A percentile compares a stretch with the other conserved stretches of the same genome.
Evolutionary conservation across 1,140 invertebrate genomes (phyloP).

Genomic region (Fopius arisanus): DNA sequence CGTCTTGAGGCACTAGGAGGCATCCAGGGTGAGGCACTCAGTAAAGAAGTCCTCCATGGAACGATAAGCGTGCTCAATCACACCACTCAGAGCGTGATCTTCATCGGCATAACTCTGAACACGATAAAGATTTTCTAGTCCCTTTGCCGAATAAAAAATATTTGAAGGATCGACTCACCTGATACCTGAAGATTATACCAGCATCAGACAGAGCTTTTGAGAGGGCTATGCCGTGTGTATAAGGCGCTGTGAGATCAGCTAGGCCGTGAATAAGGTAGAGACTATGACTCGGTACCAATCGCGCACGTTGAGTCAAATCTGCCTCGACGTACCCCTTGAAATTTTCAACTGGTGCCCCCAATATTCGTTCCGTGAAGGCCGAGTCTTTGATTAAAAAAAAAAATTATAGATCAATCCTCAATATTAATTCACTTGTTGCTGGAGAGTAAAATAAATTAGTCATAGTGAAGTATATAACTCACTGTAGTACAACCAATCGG

Average conservation of each 20-base stretch:
- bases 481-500: constrained; percentile 96
- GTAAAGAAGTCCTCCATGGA: constrained; percentile 87
- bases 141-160: neutral
- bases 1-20: constrained; percentile 66
- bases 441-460: neutral
- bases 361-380: constrained; percentile 91
- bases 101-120: constrained; percentile 83
- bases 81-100: constrained; percentile 78
- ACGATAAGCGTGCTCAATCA: constrained; percentile 82
- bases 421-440: constrained; percentile 4
- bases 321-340: constrained; percentile 92
- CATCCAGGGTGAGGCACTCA: constrained; percentile 84
- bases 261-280: constrained; percentile 91
- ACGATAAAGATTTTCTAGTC: neutral
- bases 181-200: constrained; percentile 88
- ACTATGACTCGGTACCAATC: constrained; percentile 83
- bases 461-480: constrained; percentile 55
- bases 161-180: constrained; percentile 70
- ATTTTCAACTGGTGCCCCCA: constrained; percentile 88
- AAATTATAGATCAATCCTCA: neutral
- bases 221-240: constrained; percentile 88
- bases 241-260: constrained; percentile 89
- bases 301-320: constrained; percentile 85
- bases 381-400: constrained; percentile 74
- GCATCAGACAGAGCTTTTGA: constrained; percentile 86